Evolutionary conservation across 2,113 vertebrate genomes (phyloP), one percentile per base, ranked within the genome.

Genomic region (Cyphomyrus discorhynchus): DNA sequence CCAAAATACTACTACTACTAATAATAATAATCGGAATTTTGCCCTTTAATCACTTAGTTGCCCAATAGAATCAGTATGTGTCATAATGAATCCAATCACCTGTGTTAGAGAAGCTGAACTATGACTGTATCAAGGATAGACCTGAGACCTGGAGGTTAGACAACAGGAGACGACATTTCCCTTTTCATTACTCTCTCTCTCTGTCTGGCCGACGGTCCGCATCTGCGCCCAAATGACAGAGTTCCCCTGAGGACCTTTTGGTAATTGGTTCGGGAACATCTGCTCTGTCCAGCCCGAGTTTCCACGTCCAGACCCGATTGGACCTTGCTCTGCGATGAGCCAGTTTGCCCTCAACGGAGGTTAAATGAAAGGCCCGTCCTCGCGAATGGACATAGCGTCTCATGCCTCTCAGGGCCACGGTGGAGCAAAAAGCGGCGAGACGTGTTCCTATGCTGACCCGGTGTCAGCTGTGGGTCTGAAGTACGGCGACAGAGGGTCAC

Each of bases 71-170:
- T 91, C 92, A 92, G 91, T 94, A 93, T 91, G 91, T 93, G 93
- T 91, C 94, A 95, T 95, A 94, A 95, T 93, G 95, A 94, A 95
- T 92, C 93, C 93, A 94, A 95, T 96, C 95, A 95, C 46, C 91
- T 91, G 74, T 92, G 93, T 94, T 93, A 94, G 94, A 88, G 94
- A 95, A 95, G 95, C 93, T 94, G 95, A 96, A 95, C 93, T 94
- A 92, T 93, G 93, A 94, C 93, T 95, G 94, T 90, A 95, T 96
- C 95, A 95, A 94, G 95, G 94, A 46, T 46, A 45, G 80, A 42
- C 42, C 80, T 84, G 42, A n/a, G 19, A 24, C 45, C 42, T 47
- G 19, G 3, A 46, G 15, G 17, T 84, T 13, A 47, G 46, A 66
- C 58, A 31, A 13, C 74, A 80, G 74, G 17, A 39, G 74, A 39